A percentile compares a stretch with the other conserved stretches of the same genome.
phyloP scores from a whole-genome alignment of 2,888 invertebrate genomes.

The Heteropelma amictum region DNA sequence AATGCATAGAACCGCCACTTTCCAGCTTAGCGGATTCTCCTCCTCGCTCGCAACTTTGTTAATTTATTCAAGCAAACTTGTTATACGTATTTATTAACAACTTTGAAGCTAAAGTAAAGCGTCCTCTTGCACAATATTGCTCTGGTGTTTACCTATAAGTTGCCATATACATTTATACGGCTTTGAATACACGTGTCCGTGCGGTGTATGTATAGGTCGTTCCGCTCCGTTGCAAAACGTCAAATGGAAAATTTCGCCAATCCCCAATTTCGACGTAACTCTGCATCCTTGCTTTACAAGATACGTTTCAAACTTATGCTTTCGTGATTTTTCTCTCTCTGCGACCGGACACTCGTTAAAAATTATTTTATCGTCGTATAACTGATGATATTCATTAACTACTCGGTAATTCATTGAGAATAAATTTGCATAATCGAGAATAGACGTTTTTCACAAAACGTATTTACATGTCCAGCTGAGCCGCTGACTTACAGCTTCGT shows the following conservation, averaged over 20 bases:
- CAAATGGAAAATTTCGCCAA: slow-evolving; percentile 22
- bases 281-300: not conserved
- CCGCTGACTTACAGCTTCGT: slow-evolving; percentile 36
- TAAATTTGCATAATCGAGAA: no score
- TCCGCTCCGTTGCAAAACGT: slow-evolving; percentile 4
- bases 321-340: no score
- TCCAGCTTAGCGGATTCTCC: slow-evolving; percentile 21
- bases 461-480: slow-evolving; percentile 11
- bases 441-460: not conserved
- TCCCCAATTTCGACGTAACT: no score
- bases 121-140: slow-evolving; percentile 47
- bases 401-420: no score
- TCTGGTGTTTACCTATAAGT: slow-evolving; percentile 52
- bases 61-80: slow-evolving; percentile 56
- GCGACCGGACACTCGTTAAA: not conserved
- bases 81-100: slow-evolving; percentile 54
- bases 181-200: no score
- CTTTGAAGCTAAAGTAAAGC: slow-evolving; percentile 42
- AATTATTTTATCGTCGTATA: not conserved
- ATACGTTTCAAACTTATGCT: no score
- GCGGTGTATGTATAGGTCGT: slow-evolving; percentile 10
- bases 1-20: slow-evolving; percentile 27
- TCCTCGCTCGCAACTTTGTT: slow-evolving; percentile 48
- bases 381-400: no score
- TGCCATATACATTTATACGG: slow-evolving; percentile 10